Percentiles rank a stretch among this genome's conserved stretches.
phyloP scores from a whole-genome alignment of 2,797 vertebrate genomes.

The Distichodus sexfasciatus region DNA sequence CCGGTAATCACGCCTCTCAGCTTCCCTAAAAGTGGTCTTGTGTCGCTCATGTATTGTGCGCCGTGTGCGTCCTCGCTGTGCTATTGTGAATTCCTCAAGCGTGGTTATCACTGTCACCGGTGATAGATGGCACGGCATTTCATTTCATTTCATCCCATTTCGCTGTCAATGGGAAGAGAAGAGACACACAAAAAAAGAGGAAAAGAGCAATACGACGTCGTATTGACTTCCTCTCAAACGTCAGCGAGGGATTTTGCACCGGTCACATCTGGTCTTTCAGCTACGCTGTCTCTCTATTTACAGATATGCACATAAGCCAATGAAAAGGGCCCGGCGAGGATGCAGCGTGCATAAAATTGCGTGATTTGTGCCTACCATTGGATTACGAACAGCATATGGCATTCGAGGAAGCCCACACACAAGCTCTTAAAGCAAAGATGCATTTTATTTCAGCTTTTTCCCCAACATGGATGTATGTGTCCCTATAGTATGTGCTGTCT shows the following conservation, averaged over 20 bases:
- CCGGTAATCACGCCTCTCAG: not conserved
- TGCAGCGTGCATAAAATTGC: not conserved
- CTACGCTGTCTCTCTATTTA: conserved; percentile 1
- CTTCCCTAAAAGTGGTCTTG: not conserved
- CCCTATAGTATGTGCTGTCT: not conserved
- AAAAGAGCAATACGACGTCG: not conserved
- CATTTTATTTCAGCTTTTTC: conserved; percentile 20
- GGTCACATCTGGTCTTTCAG: not conserved
- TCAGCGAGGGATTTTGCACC: conserved; percentile 2
- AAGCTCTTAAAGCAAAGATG: not conserved
- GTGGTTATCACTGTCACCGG: conserved; percentile 7
- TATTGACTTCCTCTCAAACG: conserved; percentile 16
- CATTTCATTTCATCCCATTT: conserved; percentile 10
- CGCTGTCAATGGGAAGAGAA: not conserved
- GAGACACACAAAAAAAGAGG: not conserved
- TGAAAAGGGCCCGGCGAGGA: conserved; percentile 2
- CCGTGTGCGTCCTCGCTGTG: not conserved
- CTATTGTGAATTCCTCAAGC: conserved; percentile 11
- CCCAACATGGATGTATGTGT: not conserved
- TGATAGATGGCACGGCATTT: conserved; percentile 26
- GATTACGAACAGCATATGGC: not conserved
- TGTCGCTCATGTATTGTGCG: not conserved
- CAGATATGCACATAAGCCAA: not conserved
- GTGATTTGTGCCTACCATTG: not conserved
- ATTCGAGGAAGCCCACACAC: not conserved